Conservation (phyloP, 2,888 invertebrate species). For the Leistus spinibarbis region DNA sequence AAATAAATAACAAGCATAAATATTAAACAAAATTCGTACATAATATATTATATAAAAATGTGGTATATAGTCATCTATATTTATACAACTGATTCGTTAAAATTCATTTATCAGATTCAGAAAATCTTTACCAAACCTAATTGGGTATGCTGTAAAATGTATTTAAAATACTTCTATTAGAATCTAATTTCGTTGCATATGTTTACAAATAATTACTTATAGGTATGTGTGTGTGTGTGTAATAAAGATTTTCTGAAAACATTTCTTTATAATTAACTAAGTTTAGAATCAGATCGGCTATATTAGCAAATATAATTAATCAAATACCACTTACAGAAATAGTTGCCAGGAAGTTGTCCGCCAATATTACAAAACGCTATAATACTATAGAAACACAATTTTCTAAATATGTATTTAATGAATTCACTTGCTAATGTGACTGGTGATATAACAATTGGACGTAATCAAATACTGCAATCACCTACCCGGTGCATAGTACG, state of each 20-base stretch:
- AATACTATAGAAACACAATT: not conserved
- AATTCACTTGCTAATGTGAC: not conserved
- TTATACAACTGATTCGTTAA: not conserved
- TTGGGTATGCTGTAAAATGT: not conserved
- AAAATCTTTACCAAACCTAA: not conserved
- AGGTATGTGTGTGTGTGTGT: not conserved
- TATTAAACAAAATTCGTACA: constrained; percentile 30
- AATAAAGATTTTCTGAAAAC: constrained; percentile 1
- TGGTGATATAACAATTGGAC: not conserved
- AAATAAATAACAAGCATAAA: constrained; percentile 38
- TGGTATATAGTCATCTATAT: not conserved
- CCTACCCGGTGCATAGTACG: not conserved
- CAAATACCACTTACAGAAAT: constrained; percentile 19
- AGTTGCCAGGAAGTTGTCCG: not conserved
- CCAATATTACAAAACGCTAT: not conserved
- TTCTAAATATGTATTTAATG: not conserved
- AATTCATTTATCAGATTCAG: not conserved
- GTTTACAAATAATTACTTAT: not conserved
- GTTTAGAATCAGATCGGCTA: not conserved
- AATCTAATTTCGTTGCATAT: not conserved
- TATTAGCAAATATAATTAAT: constrained; percentile 16
- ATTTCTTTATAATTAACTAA: constrained; percentile 1
- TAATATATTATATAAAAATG: not conserved
- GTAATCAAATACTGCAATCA: not conserved
- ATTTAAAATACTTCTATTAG: too few species aligned